A percentile compares a stretch with the other conserved stretches of the same genome.
phyloP scores from a whole-genome alignment of 2,888 invertebrate species.

The Chromoteleia sp. region DNA sequence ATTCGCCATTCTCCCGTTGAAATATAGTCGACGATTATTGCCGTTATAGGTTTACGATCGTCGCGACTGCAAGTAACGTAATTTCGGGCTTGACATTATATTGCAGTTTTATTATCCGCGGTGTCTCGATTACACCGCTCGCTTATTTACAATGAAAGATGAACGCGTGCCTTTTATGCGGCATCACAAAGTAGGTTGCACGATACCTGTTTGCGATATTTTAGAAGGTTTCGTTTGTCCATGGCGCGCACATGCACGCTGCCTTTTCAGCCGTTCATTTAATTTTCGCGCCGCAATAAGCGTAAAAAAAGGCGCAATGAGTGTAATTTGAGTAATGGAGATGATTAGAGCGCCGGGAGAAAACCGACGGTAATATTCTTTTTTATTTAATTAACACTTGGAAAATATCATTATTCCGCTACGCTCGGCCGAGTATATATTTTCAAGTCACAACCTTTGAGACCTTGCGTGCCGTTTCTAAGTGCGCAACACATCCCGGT shows the following conservation, averaged over 20 bases:
- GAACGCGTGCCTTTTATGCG: slow-evolving; percentile 34
- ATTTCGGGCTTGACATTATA: slow-evolving; percentile 45
- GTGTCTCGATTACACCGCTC: slow-evolving; percentile 28
- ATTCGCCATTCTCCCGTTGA: slow-evolving; percentile 10
- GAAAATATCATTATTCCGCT: slow-evolving; percentile 50
- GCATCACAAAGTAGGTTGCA: slow-evolving; percentile 30
- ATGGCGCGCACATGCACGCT: slow-evolving; percentile 8
- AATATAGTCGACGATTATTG: slow-evolving; percentile 39
- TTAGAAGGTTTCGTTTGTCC: slow-evolving; percentile 21
- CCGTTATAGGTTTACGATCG: slow-evolving; percentile 31
- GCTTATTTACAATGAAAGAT: slow-evolving; percentile 32
- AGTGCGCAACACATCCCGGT: slow-evolving; percentile 38
- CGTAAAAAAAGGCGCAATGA: slow-evolving; percentile 10
- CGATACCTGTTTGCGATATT: slow-evolving; percentile 23
- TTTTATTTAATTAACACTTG: slow-evolving; percentile 54
- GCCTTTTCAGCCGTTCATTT: slow-evolving; percentile 22
- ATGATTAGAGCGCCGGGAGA: slow-evolving; percentile 34
- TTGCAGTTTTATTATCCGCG: slow-evolving; percentile 45
- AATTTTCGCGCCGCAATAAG: slow-evolving; percentile 32
- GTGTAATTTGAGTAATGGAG: slow-evolving; percentile 40
- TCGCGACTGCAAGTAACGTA: slow-evolving; percentile 24
- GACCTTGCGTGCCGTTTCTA: slow-evolving; percentile 51
- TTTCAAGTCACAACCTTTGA: slow-evolving; percentile 54
- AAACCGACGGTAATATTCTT: slow-evolving; percentile 33
- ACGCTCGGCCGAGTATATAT: slow-evolving; percentile 30